These are phyloP conservation scores for Biston stratarius DNA, from an alignment of 2,888 invertebrate genomes.

Conservation along the genomic window DNA sequence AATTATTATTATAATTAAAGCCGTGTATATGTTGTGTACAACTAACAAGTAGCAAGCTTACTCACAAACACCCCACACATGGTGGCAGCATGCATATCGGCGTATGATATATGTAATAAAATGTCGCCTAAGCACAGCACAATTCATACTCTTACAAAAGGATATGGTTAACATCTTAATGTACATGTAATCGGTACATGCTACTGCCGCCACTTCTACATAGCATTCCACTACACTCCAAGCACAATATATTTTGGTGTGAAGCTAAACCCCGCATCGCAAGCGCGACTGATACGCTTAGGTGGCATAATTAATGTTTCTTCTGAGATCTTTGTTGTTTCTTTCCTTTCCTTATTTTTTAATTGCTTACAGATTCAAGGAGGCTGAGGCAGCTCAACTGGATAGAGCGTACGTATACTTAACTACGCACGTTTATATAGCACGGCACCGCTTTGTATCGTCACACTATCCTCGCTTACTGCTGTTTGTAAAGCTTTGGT, in stretches of 20 bases:
- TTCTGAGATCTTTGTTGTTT: constrained; percentile 70
- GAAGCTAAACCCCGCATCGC: constrained; percentile 68
- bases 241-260: constrained; percentile 71
- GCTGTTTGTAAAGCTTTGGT: constrained; percentile 47
- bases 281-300: constrained; percentile 64
- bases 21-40: constrained; percentile 66
- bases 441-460: constrained; percentile 67
- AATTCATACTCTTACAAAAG: constrained; percentile 37
- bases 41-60: constrained; percentile 80
- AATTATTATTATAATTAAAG: constrained; percentile 53
- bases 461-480: constrained; percentile 57
- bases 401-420: constrained; percentile 93
- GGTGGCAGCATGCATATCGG: constrained; percentile 71
- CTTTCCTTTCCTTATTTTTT: constrained; percentile 84
- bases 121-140: constrained; percentile 60
- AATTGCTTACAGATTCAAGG: constrained; percentile 94
- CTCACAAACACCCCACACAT: constrained; percentile 70
- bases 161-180: constrained; percentile 34
- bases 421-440: constrained; percentile 69
- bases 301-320: constrained; percentile 68
- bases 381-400: constrained; percentile 92
- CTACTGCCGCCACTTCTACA: constrained; percentile 65
- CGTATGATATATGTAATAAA: constrained; percentile 53
- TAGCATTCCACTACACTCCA: constrained; percentile 64
- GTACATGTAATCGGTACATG: constrained; percentile 51